A percentile compares a stretch with the other conserved stretches of the same genome.
These are phyloP conservation scores for Penaeus indicus DNA, from an alignment of 1,140 invertebrate species.

Conservation along the genomic window DNA sequence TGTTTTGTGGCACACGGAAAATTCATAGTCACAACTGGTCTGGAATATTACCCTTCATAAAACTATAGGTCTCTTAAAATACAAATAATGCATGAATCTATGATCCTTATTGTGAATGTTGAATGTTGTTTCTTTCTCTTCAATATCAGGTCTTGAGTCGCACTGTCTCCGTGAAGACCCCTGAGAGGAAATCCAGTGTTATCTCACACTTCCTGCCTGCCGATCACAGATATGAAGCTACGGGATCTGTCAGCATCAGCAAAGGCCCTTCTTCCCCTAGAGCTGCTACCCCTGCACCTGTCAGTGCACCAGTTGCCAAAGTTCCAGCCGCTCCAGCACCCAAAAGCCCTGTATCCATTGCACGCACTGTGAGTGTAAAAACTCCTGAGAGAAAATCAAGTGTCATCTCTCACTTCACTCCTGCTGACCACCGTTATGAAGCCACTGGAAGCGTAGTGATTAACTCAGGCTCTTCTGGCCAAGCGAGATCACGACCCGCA, in stretches of 20 bases:
- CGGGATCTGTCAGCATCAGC: slow-evolving; percentile 43
- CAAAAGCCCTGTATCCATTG: slow-evolving; percentile 31
- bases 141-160: slow-evolving; percentile 40
- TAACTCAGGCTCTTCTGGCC: slow-evolving; percentile 29
- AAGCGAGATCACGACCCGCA: not conserved
- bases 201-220: slow-evolving; percentile 57
- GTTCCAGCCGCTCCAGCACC: not conserved
- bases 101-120: too few species aligned
- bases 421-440: slow-evolving; percentile 58
- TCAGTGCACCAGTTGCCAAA: not conserved
- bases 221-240: slow-evolving; percentile 60
- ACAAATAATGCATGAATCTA: too few species aligned
- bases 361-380: slow-evolving; percentile 52
- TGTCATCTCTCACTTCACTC: slow-evolving; percentile 60
- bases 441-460: slow-evolving; percentile 61
- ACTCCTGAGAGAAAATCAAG: slow-evolving; percentile 45
- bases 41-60: too few species aligned
- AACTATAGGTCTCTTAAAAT: not conserved
- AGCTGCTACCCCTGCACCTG: not conserved
- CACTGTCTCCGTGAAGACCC: slow-evolving; percentile 59
- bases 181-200: slow-evolving; percentile 51
- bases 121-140: not conserved
- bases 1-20: too few species aligned
- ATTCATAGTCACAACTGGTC: too few species aligned
- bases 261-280: slow-evolving; percentile 15